Base-by-base conservation (phyloP, 2,113 vertebrate species). In the Helogale parvula region DNA sequence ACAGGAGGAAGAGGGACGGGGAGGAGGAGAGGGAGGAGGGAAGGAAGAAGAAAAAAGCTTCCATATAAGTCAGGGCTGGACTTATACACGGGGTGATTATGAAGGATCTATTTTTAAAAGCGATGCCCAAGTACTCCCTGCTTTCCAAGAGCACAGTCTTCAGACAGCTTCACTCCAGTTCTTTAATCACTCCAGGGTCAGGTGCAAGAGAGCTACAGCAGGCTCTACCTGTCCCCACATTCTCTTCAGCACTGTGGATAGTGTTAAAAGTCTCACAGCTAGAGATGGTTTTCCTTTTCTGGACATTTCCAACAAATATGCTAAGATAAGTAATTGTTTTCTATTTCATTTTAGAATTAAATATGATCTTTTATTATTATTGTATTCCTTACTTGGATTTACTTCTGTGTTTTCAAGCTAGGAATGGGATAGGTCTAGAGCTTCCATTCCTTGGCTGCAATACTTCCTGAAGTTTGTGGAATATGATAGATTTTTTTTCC, bases 301-400 rank as follows among this genome's bases (percentile, higher is more conserved):
- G 71, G 50, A 45, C 12, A 57, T 77, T 82, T 41, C 50, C 41
- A 60, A 38, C 8, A 33, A 63, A 77, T 27, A 95, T n/a, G 25
- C 16, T 29, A 63, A 90, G 60, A 68, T 38, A 69, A 54, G 33
- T 68, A 2, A 65, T 50, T 47, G 19, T 57, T 82, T 82, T 57
- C 71, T 76, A 35, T 47, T 81, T 52, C 60, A 63, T 63, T 90
- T 93, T 93, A 45, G 31, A 94, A 86, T 93, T 63, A 68, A 69
- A 63, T 93, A 54, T 23, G 2, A 25, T 29, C n/a, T 88, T 92
- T 92, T 54, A 23, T 74, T 90, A 38, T 27, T 57, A 19, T 33
- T 95, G 7, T 33, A 29, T 35, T n/a, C 16, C 15, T 35, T 16
- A 66, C n/a, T 57, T 90, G 68, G n/a, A 7, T 87, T 79, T 16